A percentile compares a stretch with the other conserved stretches of the same genome.
Conservation (phyloP, 2,888 invertebrate genomes). For the Drosophila merina region DNA sequence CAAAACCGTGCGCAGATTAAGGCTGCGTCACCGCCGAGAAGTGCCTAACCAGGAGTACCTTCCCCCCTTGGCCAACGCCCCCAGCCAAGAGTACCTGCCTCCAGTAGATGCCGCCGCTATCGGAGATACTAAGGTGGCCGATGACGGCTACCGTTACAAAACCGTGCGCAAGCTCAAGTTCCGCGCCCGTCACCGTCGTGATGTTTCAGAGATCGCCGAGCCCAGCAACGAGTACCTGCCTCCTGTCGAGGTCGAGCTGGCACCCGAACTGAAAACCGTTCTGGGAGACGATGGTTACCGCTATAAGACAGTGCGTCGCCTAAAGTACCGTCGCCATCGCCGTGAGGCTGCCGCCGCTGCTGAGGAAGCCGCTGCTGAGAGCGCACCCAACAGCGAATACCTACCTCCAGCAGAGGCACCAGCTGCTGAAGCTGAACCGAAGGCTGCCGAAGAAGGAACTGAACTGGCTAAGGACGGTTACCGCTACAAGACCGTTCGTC, state of each 20-base stretch:
- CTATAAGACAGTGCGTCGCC: conserved; percentile 75
- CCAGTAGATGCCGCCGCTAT: conserved; percentile 64
- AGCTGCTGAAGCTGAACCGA: conserved; percentile 47
- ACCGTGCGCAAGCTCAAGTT: conserved; percentile 81
- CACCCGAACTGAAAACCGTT: conserved; percentile 78
- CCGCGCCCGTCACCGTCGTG: conserved; percentile 81
- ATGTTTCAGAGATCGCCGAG: conserved; percentile 77
- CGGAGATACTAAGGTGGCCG: conserved; percentile 74
- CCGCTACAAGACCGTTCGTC: conserved; percentile 82
- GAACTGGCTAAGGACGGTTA: conserved; percentile 81
- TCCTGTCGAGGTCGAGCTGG: conserved; percentile 73
- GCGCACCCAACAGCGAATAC: conserved; percentile 68
- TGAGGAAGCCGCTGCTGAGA: conserved; percentile 50
- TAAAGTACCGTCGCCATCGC: conserved; percentile 76
- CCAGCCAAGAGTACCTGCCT: conserved; percentile 77
- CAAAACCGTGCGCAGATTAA: conserved; percentile 80
- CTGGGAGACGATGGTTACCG: conserved; percentile 76
- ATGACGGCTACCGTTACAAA: conserved; percentile 82
- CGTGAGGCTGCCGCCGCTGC: conserved; percentile 69
- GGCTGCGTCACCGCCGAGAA: conserved; percentile 79
- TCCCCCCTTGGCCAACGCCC: conserved; percentile 67
- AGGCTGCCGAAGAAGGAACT: conserved; percentile 68
- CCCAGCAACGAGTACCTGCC: conserved; percentile 73
- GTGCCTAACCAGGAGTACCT: conserved; percentile 77
- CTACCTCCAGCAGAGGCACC: conserved; percentile 72